Evolutionary conservation across 2,113 vertebrate genomes (phyloP).

Genomic region (Etheostoma cragini): DNA sequence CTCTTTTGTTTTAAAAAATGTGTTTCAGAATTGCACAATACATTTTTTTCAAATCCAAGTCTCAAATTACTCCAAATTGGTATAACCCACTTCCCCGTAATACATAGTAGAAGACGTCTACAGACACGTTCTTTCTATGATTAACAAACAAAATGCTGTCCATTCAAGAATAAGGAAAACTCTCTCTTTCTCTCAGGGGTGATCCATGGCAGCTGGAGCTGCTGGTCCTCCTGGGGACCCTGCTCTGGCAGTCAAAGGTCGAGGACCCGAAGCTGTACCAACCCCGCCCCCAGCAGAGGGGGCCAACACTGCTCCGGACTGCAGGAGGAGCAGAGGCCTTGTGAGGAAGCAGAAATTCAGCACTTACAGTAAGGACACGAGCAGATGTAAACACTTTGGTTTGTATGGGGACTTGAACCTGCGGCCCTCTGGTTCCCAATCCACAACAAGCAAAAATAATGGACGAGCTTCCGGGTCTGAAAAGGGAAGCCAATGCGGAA

Average conservation of each 20-base stretch:
- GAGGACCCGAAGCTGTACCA: constrained; percentile 87
- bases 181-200: constrained; percentile 72
- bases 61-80: not conserved
- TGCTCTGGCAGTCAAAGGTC: constrained; percentile 86
- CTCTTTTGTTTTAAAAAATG: no score
- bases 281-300: constrained; percentile 84
- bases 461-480: no score
- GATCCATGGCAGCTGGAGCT: constrained; percentile 90
- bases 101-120: not conserved
- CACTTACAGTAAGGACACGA: constrained; percentile 85
- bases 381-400: not conserved
- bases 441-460: not conserved
- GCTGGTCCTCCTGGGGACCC: constrained; percentile 91
- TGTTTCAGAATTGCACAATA: no score
- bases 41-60: not conserved
- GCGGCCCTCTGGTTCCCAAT: not conserved
- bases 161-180: not conserved
- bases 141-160: not conserved
- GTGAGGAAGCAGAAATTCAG: constrained; percentile 86
- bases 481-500: no score
- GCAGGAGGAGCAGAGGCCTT: constrained; percentile 75
- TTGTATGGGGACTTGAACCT: no score
- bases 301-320: constrained; percentile 86
- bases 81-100: not conserved
- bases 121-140: not conserved